Evolutionary conservation across 2,113 vertebrate species (phyloP), one percentile per base, ranked within the genome.

Genomic region (Ammodramus savannarum): DNA sequence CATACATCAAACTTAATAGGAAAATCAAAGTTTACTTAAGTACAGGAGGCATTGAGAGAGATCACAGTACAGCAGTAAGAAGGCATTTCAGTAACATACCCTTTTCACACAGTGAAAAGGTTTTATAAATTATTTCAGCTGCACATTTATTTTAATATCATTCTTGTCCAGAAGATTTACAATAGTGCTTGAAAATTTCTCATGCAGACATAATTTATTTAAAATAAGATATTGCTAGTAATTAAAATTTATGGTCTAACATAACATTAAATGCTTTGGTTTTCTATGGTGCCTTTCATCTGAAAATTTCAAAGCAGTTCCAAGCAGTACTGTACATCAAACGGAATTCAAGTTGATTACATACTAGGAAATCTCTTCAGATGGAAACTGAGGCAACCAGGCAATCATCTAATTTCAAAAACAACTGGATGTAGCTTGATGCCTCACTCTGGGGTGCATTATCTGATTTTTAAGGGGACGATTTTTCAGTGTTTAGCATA

Each of bases 291-390:
- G 83, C 49, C 90, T 96, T 94, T 94, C 76, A 95, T 92, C 84
- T 94, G 54, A 90, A 71, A 93, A 89, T 96, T 96, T 93, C 92
- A 96, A 89, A 95, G 90, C 34, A 65, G 43, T 79, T 95, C 54
- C 14, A 34, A 90, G 88, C 69, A 80, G 59, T 44, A 86, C 36
- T 32, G 20, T 59, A 92, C 76, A 85, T 86, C 82, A 94, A 78
- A 92, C 38, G 26, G 72, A 77, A 81, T 95, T 88, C 83, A 79
- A 68, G 49, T 62, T 83, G 74, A 76, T 62, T 71, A 75, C 32
- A 52, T 49, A 75, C 22, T 36, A 76, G 69, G n/a, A 90, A 90
- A 81, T 69, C 36, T 87, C 58, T 78, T 90, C 63, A 49, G 58
- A 82, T 55, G 71, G 87, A 85, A 92, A 94, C 81, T 79, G 74